Evolutionary conservation across 2,888 invertebrate species (phyloP).

Genomic region (Ophion ventricosus): DNA sequence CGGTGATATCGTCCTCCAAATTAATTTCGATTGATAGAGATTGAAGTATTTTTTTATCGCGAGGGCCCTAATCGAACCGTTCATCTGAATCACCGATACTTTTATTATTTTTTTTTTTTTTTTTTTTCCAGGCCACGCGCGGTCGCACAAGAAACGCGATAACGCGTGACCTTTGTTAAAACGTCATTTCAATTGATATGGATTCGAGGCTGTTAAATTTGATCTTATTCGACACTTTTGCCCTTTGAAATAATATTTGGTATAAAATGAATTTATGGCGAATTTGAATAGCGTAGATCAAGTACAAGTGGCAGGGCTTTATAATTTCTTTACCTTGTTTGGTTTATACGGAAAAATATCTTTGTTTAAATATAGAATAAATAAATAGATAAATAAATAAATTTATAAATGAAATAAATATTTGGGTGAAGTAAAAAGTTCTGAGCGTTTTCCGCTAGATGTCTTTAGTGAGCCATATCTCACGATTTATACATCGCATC

Average conservation of each 20-base stretch:
- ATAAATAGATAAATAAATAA: too few species aligned
- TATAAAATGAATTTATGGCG: too few species aligned
- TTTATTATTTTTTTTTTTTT: too few species aligned
- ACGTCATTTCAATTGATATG: background rate
- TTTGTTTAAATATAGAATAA: too few species aligned
- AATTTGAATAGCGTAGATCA: background rate
- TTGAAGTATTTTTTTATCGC: slow-evolving; percentile 27
- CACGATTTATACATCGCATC: too few species aligned
- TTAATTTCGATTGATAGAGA: slow-evolving; percentile 38
- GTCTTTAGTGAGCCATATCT: too few species aligned
- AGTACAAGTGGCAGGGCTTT: background rate
- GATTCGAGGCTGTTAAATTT: background rate
- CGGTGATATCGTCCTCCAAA: slow-evolving; percentile 27
- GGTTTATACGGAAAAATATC: too few species aligned
- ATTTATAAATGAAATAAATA: too few species aligned
- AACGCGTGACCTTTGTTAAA: background rate
- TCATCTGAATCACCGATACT: slow-evolving; percentile 6
- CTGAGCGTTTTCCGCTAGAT: too few species aligned
- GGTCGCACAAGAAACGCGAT: background rate
- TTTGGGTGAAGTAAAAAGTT: too few species aligned
- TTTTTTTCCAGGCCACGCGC: background rate
- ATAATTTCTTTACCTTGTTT: too few species aligned
- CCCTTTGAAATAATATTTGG: too few species aligned
- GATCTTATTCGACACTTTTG: background rate
- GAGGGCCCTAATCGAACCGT: background rate